Evolutionary conservation across 2,888 invertebrate genomes (phyloP).

Genomic region (Mythimna impura): DNA sequence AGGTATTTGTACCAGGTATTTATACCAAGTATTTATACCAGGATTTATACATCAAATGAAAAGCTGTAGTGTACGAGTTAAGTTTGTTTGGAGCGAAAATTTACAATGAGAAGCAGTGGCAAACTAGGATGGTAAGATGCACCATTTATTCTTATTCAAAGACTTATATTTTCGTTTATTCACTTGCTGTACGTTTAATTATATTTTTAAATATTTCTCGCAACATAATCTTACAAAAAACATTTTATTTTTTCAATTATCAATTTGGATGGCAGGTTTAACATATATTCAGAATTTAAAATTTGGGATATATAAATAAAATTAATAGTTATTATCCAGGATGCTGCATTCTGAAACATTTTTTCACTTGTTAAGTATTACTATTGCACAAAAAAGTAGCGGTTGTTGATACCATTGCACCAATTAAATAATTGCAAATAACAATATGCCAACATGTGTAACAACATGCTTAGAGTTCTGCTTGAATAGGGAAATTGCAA

Average conservation of each 20-base stretch:
- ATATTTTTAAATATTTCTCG: no score
- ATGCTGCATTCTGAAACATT: neutral
- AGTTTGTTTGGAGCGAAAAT: conserved; percentile 1
- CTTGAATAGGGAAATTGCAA: conserved; percentile 35
- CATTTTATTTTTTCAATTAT: neutral
- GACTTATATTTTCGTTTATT: neutral
- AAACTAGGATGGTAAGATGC: neutral
- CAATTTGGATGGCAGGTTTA: neutral
- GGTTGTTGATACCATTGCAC: neutral
- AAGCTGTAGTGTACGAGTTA: neutral
- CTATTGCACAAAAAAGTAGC: neutral
- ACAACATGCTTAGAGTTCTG: conserved; percentile 45
- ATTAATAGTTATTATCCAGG: neutral
- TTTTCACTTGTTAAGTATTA: neutral
- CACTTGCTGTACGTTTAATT: no score
- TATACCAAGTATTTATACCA: neutral
- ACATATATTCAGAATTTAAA: neutral
- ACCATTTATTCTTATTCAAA: neutral
- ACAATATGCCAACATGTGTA: neutral
- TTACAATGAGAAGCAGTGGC: conserved; percentile 36
- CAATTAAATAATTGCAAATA: neutral
- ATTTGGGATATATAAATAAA: neutral
- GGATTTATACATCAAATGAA: neutral
- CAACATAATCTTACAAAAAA: no score
- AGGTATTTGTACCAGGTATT: neutral